These are phyloP conservation scores for Xylocopa sonorina DNA, from an alignment of 1,140 invertebrate genomes.

Conservation along the genomic window DNA sequence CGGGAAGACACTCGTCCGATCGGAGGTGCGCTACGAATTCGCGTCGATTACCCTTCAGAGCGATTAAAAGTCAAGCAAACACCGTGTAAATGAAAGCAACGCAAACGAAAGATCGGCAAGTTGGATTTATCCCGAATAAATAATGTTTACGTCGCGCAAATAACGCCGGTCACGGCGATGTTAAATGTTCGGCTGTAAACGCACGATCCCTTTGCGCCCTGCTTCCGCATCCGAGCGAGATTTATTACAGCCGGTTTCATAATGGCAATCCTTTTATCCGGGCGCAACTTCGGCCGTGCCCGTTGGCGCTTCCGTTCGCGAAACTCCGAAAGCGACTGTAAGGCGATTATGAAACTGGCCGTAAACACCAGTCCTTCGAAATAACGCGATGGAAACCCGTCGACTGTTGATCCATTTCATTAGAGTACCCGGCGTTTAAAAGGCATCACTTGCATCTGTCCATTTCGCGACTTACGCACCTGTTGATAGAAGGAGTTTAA, in stretches of 20 bases:
- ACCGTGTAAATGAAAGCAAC: neutral
- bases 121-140: slow-evolving; percentile 1
- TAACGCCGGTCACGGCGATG: neutral
- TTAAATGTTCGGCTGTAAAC: neutral
- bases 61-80: neutral
- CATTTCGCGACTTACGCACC: too few species aligned
- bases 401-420: neutral
- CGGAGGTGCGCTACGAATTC: neutral
- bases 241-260: neutral
- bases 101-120: neutral
- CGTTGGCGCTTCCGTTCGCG: neutral
- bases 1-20: neutral
- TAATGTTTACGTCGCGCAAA: neutral
- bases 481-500: too few species aligned
- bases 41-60: neutral
- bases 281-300: neutral
- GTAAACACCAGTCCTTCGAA: neutral
- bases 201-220: neutral
- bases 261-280: neutral
- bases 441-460: neutral
- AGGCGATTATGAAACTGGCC: slow-evolving; percentile 23
- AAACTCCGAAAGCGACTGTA: neutral
- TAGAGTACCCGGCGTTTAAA: neutral
- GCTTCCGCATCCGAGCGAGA: neutral
- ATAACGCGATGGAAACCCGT: slow-evolving; percentile 2